These are phyloP conservation scores for Belgica antarctica DNA, from an alignment of 2,888 invertebrate genomes.

Conservation along the genomic window DNA sequence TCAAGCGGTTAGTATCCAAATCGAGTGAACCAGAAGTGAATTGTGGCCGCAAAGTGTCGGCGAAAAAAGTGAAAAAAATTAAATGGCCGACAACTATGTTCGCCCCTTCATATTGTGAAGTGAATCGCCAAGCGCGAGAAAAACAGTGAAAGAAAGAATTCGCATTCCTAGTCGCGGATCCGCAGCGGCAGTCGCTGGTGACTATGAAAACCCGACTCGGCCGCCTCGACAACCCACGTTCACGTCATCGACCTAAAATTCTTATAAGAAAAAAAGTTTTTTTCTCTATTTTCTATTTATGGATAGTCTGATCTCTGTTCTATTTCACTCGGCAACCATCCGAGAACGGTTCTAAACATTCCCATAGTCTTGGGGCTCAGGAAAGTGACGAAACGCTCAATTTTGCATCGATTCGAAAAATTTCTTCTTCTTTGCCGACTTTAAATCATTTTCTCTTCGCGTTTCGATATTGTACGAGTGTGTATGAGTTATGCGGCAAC, in stretches of 20 bases:
- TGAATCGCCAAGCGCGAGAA: too few species aligned
- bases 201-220: background rate
- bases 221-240: background rate
- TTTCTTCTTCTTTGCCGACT: conserved; percentile 36
- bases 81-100: conserved; percentile 36
- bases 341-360: background rate
- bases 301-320: background rate
- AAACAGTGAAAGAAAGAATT: too few species aligned
- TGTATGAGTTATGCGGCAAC: conserved; percentile 31
- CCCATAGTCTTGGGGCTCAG: background rate
- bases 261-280: conserved; percentile 12
- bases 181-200: background rate
- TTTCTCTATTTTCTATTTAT: background rate
- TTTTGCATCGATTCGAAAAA: conserved; percentile 27
- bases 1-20: conserved; percentile 24
- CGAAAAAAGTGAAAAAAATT: conserved; percentile 37
- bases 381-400: background rate
- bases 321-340: background rate
- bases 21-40: background rate
- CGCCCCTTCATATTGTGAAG: background rate
- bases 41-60: conserved; percentile 6
- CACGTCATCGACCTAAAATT: background rate
- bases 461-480: conserved; percentile 10
- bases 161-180: background rate
- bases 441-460: conserved; percentile 30